A percentile compares a stretch with the other conserved stretches of the same genome.
phyloP scores from a whole-genome alignment of 1,140 invertebrate species.

The Atta colombica region DNA sequence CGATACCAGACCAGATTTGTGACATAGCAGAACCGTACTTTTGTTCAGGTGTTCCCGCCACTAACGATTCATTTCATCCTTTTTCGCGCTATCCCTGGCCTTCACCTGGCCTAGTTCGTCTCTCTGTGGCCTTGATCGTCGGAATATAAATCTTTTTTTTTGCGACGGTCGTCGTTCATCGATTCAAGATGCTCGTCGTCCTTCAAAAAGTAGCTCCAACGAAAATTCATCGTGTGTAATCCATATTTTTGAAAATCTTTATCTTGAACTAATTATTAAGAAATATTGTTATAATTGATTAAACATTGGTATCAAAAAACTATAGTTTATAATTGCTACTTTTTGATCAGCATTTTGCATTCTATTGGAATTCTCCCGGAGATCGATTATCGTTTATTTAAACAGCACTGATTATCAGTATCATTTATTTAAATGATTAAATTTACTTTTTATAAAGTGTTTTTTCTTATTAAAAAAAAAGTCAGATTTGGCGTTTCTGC shows the following conservation, averaged over 20 bases:
- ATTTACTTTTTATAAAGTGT: too few relatives aligned
- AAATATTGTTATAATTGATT: not conserved
- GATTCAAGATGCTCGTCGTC: not conserved
- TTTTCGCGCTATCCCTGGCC: not conserved
- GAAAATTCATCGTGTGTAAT: not conserved
- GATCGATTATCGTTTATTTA: too few relatives aligned
- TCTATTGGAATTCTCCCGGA: too few relatives aligned
- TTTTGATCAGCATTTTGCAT: too few relatives aligned
- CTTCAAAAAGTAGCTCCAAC: not conserved
- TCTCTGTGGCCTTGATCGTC: not conserved
- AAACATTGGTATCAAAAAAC: not conserved
- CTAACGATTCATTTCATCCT: not conserved
- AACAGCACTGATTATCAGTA: too few relatives aligned
- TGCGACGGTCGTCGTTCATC: not conserved
- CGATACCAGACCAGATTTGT: constrained; percentile 73
- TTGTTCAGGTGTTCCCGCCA: not conserved
- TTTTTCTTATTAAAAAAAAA: too few relatives aligned
- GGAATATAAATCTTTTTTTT: not conserved
- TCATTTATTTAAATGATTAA: too few relatives aligned
- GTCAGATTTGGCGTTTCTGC: too few relatives aligned
- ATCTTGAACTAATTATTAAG: not conserved
- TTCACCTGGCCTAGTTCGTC: not conserved
- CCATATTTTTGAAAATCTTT: not conserved
- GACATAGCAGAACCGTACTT: not conserved
- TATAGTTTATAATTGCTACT: too few relatives aligned